phyloP scores from a whole-genome alignment of 2,797 vertebrate species.

The Crenuchus spilurus region DNA sequence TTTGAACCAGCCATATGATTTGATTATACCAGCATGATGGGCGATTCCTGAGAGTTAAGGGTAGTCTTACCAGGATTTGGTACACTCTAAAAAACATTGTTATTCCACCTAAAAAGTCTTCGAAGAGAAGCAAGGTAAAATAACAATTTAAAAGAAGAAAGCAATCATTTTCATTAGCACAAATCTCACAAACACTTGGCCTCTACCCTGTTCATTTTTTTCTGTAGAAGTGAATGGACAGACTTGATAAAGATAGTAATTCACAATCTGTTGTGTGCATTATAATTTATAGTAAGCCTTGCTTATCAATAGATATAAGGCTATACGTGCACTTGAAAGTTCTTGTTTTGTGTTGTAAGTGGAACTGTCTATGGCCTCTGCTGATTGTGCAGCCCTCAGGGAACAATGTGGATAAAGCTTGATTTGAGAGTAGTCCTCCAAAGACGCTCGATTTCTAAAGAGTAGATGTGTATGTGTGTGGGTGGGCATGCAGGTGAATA shows the following conservation, averaged over 20 bases:
- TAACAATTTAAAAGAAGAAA: too few species aligned
- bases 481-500: constrained; percentile 17
- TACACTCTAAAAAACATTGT: too few species aligned
- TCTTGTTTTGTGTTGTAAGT: constrained; percentile 37
- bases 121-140: too few species aligned
- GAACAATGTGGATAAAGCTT: constrained; percentile 40
- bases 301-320: constrained; percentile 53
- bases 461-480: background rate
- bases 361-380: constrained; percentile 36
- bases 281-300: background rate
- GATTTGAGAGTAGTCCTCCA: constrained; percentile 36
- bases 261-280: background rate
- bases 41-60: too few species aligned
- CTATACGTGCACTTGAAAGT: constrained; percentile 39
- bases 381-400: constrained; percentile 28
- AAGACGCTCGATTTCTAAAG: background rate
- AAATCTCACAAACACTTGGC: too few species aligned
- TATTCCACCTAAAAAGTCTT: too few species aligned
- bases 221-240: background rate
- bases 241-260: background rate
- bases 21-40: too few species aligned
- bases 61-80: too few species aligned
- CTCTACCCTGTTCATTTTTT: background rate
- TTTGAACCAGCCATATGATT: too few species aligned
- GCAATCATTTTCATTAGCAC: too few species aligned